phyloP scores from a whole-genome alignment of 2,113 vertebrate species.

The Ictalurus punctatus region DNA sequence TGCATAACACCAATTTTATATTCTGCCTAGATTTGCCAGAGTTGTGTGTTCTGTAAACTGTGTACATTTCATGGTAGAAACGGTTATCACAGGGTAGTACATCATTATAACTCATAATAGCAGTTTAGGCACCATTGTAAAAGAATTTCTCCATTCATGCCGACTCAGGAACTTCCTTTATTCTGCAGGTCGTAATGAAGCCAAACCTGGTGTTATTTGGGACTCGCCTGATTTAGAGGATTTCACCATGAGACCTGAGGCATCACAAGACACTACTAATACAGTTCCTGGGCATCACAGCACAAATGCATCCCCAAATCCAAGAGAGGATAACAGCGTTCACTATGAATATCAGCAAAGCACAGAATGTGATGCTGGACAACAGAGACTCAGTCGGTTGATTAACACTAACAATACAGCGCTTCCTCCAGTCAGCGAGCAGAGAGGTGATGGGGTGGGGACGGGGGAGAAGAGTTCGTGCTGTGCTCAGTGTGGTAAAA shows the following conservation, averaged over 20 bases:
- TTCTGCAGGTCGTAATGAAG: conserved; percentile 30
- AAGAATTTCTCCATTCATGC: not conserved
- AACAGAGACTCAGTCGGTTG: conserved; percentile 6
- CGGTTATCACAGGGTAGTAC: not conserved
- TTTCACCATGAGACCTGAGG: conserved; percentile 4
- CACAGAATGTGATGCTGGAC: not conserved
- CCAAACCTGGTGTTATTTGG: conserved; percentile 41
- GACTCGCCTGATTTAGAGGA: conserved; percentile 33
- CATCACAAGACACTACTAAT: conserved; percentile 18
- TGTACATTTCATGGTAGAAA: not conserved
- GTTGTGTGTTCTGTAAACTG: not conserved
- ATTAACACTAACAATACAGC: not conserved
- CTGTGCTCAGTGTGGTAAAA: conserved; percentile 55
- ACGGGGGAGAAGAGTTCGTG: conserved; percentile 47
- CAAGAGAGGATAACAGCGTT: not conserved
- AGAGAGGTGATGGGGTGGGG: conserved; percentile 9
- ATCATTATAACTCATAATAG: not conserved
- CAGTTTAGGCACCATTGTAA: not conserved
- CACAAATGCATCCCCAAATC: conserved; percentile 13
- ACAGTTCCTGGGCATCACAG: conserved; percentile 5
- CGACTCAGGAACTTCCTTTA: not conserved
- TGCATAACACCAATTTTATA: not conserved
- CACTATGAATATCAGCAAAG: conserved; percentile 25
- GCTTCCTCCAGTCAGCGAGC: not conserved
- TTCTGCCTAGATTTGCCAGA: not conserved